Percentiles rank a stretch among this genome's conserved stretches.
Evolutionary conservation across 2,797 vertebrate genomes (phyloP).

Genomic region (Onychomys torridus): DNA sequence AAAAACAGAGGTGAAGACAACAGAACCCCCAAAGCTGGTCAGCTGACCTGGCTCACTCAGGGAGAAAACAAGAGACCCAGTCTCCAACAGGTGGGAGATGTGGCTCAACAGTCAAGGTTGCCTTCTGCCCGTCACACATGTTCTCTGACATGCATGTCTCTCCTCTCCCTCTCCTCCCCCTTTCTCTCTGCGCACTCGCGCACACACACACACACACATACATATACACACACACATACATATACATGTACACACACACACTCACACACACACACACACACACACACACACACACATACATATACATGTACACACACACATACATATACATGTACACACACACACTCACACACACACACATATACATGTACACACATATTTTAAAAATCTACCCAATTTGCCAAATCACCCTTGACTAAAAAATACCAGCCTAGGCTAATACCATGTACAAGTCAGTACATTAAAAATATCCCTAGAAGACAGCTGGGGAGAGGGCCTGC

Average conservation of each 20-base stretch:
- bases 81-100: neutral
- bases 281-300: neutral
- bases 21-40: neutral
- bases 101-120: neutral
- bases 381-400: neutral
- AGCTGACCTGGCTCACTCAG: neutral
- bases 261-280: neutral
- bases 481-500: neutral
- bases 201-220: too few species aligned
- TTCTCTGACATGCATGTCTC: neutral
- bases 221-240: too few species aligned
- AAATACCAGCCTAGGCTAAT: neutral
- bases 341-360: neutral
- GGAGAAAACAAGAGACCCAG: neutral
- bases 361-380: neutral
- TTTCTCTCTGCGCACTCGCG: too few species aligned
- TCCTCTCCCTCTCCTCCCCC: neutral
- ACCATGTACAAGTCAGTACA: neutral
- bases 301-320: neutral
- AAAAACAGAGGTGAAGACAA: neutral
- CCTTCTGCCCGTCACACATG: neutral
- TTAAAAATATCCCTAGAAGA: neutral
- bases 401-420: neutral
- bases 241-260: neutral
- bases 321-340: neutral